phyloP scores from a whole-genome alignment of 2,888 invertebrate genomes.

The Agrotis segetum region DNA sequence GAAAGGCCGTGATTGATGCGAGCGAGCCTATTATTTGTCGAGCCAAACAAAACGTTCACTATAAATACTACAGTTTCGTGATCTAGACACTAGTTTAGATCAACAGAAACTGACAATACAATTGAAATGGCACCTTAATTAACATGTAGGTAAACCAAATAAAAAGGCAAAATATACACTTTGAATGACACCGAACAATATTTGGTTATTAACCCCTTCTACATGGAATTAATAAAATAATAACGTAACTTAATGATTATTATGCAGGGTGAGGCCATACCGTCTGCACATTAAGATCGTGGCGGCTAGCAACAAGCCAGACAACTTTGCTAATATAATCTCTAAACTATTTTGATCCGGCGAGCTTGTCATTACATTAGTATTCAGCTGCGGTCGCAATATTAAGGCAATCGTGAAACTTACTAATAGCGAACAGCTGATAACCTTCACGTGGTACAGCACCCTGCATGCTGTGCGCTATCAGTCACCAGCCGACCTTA shows the following conservation, averaged over 20 bases:
- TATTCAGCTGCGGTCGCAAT: conserved; percentile 2
- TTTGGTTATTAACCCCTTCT: neutral
- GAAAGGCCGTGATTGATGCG: conserved; percentile 10
- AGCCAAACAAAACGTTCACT: conserved; percentile 2
- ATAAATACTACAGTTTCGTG: conserved; percentile 9
- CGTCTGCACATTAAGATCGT: neutral
- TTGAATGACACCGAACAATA: neutral
- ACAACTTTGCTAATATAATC: conserved; percentile 19
- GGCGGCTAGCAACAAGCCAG: conserved; percentile 9
- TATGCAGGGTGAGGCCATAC: neutral
- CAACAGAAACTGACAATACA: neutral
- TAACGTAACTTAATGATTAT: neutral
- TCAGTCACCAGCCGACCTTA: conserved; percentile 67
- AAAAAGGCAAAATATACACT: neutral
- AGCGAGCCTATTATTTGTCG: neutral
- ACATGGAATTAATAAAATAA: neutral
- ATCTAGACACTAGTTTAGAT: conserved; percentile 11
- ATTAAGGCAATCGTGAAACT: conserved; percentile 14
- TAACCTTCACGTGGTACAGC: conserved; percentile 21
- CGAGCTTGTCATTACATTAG: conserved; percentile 12
- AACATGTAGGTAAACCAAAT: conserved; percentile 14
- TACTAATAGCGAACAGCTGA: conserved; percentile 16
- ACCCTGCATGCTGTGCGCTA: conserved; percentile 23
- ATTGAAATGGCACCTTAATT: neutral
- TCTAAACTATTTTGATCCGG: conserved; percentile 24